Percentiles rank a stretch among this genome's conserved stretches.
phyloP scores from a whole-genome alignment of 2,888 invertebrate genomes.

The Hirtodrosophila alboralis region DNA sequence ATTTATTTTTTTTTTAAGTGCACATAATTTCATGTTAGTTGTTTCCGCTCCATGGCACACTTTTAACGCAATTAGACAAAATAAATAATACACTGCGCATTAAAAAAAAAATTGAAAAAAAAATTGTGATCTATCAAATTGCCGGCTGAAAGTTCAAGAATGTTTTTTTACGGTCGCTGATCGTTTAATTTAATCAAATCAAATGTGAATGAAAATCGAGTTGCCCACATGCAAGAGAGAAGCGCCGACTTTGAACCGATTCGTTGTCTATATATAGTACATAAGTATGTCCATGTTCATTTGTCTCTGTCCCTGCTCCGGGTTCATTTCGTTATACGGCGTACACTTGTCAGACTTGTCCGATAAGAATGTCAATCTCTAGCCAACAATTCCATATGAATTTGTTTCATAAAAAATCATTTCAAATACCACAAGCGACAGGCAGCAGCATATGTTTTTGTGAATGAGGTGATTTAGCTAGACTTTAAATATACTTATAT shows the following conservation, averaged over 20 bases:
- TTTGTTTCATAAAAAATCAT: constrained; percentile 11
- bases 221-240: constrained; percentile 17
- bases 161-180: constrained; percentile 41
- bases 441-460: too few relatives aligned
- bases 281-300: constrained; percentile 1
- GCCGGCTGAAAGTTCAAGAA: constrained; percentile 46
- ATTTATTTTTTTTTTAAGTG: constrained; percentile 1
- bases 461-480: not conserved
- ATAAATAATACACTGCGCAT: constrained; percentile 32
- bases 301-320: constrained; percentile 13
- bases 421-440: not conserved
- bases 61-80: constrained; percentile 30
- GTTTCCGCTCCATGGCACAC: constrained; percentile 51
- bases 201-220: constrained; percentile 8
- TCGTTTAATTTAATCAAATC: constrained; percentile 49
- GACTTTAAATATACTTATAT: not conserved
- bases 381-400: constrained; percentile 1
- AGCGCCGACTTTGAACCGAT: constrained; percentile 44
- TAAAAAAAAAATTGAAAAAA: not conserved
- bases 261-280: constrained; percentile 5
- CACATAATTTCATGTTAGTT: constrained; percentile 27
- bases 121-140: not conserved
- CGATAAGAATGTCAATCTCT: constrained; percentile 41
- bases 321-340: not conserved
- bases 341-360: constrained; percentile 31